Evolutionary conservation across 2,888 invertebrate species (phyloP), one percentile per base, ranked within the genome.

Genomic region (Platypus cylindrus): DNA sequence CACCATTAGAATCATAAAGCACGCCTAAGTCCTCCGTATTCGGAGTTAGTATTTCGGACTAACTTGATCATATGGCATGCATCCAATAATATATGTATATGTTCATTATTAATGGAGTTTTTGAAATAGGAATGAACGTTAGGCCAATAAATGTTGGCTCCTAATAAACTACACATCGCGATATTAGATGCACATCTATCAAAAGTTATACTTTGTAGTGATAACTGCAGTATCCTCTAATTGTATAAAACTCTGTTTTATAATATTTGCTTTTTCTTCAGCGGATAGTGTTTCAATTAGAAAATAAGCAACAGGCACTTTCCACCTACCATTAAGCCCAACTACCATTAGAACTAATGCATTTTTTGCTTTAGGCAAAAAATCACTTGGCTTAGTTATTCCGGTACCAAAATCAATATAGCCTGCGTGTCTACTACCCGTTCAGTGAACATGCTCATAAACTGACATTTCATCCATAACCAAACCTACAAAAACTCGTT

Each of bases 391-490:
- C n/a, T n/a, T n/a, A 11, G 9, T 11, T n/a, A 32, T 9, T 7
- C n/a, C 26, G 8, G 15, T 31, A 13, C 36, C 36, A 14, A 30
- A 31, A 24, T 36, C 25, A 16, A 36, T 25, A 24, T 36, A 31
- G 4, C 31, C 36, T 18, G 24, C 23, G 24, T 22, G 8, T 18
- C 26, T 38, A 25, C 18, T 3, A 3, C 45, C 46, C 32, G 34
- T 36, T 34, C 35, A 40, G 9, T 45, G 18, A 5, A 45, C 24
- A 30, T 44, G 39, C 17, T 47, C n/a, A 17, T 32, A 18, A n/a
- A 46, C 43, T 7, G 38, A 34, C 43, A 43, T 45, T 35, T 46
- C 45, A 36, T 43, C 46, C 41, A 46, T 40, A 7, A 45, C 23
- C 4, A 41, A 17, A 20, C 8, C 8, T 20, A 20, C 20, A 20